Conservation (phyloP, 2,888 invertebrate species). For the Microplitis manilae region DNA sequence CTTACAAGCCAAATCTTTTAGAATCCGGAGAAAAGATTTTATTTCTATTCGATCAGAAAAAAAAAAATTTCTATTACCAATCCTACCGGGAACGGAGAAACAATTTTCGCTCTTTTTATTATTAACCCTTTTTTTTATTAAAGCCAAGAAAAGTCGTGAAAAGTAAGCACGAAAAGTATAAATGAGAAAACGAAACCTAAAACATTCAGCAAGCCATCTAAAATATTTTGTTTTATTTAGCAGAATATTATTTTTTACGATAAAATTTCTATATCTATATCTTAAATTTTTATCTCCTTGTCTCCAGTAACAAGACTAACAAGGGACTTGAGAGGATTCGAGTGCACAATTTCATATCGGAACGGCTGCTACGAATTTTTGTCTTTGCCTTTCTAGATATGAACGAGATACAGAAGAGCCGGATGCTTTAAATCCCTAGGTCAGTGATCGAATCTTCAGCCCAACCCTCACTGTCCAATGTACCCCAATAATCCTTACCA, state of each 20-base stretch:
- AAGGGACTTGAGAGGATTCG: neutral
- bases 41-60: neutral
- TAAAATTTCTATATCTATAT: neutral
- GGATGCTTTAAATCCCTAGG: neutral
- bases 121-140: neutral
- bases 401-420: neutral
- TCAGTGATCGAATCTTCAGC: neutral
- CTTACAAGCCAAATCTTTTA: too few relatives aligned
- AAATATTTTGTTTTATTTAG: neutral
- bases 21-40: too few relatives aligned
- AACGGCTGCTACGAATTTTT: neutral
- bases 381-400: neutral
- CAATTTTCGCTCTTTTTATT: neutral
- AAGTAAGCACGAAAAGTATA: neutral
- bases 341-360: neutral
- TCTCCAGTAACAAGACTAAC: neutral
- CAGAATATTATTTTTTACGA: neutral
- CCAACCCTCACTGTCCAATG: neutral
- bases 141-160: neutral
- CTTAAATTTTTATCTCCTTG: neutral
- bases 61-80: neutral
- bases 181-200: constrained; percentile 15
- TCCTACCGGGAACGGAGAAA: neutral
- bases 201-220: neutral
- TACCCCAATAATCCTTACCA: neutral